phyloP scores from a whole-genome alignment of 2,113 vertebrate species.

The Echinops telfairi region DNA sequence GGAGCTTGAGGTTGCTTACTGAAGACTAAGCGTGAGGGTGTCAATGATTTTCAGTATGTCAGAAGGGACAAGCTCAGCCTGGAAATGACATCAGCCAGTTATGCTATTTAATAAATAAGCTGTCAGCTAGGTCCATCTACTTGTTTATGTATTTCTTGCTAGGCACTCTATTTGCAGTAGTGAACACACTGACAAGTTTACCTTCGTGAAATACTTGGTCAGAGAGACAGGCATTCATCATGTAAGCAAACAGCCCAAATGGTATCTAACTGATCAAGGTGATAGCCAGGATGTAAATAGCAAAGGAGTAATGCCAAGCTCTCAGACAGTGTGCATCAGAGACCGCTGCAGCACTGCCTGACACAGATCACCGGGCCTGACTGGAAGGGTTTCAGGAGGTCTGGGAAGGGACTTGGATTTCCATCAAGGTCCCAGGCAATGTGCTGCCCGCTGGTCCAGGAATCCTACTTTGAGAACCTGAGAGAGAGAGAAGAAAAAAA shows the following conservation, averaged over 20 bases:
- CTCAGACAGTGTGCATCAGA: neutral
- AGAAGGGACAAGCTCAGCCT: neutral
- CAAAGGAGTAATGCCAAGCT: neutral
- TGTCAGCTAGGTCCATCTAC: neutral
- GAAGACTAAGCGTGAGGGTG: neutral
- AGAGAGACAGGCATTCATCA: neutral
- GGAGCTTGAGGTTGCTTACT: neutral
- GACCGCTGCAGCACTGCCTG: neutral
- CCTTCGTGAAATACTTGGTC: neutral
- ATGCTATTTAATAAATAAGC: slow-evolving; percentile 19
- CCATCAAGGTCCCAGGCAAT: neutral
- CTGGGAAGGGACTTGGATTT: neutral
- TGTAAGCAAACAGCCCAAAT: neutral
- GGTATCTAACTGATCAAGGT: neutral
- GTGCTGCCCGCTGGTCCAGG: neutral
- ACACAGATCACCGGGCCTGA: neutral
- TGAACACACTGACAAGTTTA: neutral
- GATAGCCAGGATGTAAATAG: slow-evolving; percentile 1
- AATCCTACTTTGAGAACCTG: neutral
- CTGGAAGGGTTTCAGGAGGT: neutral
- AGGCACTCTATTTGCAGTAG: neutral
- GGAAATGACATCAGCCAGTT: neutral
- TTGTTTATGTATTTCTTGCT: neutral
- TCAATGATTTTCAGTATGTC: neutral
- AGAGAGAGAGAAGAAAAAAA: neutral